Evolutionary conservation across 2,113 vertebrate genomes (phyloP).

Genomic region (Lamprologus ornatipinnis): DNA sequence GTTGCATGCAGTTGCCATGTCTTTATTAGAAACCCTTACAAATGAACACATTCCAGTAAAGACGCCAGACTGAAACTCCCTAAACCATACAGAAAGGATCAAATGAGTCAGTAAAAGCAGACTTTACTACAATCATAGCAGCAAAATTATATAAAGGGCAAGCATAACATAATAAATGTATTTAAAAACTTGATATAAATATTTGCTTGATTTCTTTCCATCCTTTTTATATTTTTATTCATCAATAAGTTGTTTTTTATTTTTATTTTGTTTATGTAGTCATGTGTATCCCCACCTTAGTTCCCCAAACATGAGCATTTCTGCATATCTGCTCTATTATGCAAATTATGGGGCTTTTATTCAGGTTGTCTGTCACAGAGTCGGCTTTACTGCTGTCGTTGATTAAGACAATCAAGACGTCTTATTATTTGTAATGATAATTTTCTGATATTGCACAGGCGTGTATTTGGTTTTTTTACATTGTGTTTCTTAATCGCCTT

Average conservation of each 20-base stretch:
- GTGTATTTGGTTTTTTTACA: neutral
- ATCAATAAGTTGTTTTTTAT: neutral
- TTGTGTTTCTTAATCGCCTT: neutral
- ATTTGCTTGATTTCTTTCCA: neutral
- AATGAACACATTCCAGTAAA: neutral
- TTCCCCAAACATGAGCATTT: neutral
- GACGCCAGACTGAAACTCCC: neutral
- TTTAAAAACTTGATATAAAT: neutral
- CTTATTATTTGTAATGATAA: neutral
- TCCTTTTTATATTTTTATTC: neutral
- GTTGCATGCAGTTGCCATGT: neutral
- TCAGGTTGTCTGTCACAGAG: neutral
- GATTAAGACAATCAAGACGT: neutral
- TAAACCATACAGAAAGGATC: neutral
- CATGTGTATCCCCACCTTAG: neutral
- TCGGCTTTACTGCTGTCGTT: neutral
- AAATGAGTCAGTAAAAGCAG: neutral
- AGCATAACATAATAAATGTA: neutral
- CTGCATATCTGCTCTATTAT: neutral
- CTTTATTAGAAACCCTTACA: neutral
- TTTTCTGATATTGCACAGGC: neutral
- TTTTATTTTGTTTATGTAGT: neutral
- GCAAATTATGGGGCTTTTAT: neutral
- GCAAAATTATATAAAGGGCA: neutral
- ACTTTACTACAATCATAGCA: neutral